Conservation (phyloP, 2,113 vertebrate genomes). For the Dicentrarchus labrax region DNA sequence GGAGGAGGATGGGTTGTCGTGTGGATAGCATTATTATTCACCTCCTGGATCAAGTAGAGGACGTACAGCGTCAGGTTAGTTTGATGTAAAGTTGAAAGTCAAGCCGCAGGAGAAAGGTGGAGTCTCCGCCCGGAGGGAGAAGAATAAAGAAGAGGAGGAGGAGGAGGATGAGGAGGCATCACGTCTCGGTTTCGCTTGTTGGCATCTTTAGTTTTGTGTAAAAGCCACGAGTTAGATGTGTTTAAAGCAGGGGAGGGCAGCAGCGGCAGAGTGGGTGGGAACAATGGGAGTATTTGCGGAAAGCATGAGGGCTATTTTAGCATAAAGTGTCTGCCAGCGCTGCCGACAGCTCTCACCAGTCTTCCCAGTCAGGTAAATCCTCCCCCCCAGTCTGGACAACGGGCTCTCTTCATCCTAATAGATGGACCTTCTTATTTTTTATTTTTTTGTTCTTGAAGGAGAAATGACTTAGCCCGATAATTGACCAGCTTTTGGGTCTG, state of each 20-base stretch:
- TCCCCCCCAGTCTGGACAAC: neutral
- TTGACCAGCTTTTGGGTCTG: neutral
- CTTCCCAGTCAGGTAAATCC: conserved; percentile 58
- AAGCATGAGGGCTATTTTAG: conserved; percentile 33
- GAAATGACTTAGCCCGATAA: conserved; percentile 3
- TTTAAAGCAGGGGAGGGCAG: conserved; percentile 43
- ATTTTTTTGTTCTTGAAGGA: neutral
- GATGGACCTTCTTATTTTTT: neutral
- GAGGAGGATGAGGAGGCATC: conserved; percentile 64
- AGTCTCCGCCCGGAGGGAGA: conserved; percentile 57
- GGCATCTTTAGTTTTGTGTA: conserved; percentile 18
- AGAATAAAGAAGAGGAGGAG: conserved; percentile 56
- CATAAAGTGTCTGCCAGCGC: conserved; percentile 35
- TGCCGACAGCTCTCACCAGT: conserved; percentile 47
- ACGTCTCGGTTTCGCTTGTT: conserved; percentile 22
- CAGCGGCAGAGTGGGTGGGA: conserved; percentile 62
- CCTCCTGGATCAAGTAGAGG: conserved; percentile 1
- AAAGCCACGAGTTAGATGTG: conserved; percentile 33
- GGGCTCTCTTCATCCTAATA: neutral
- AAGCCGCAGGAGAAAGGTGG: conserved; percentile 50
- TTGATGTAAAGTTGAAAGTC: conserved; percentile 70
- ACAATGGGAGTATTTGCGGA: conserved; percentile 62
- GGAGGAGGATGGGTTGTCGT: conserved; percentile 43
- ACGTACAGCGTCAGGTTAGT: conserved; percentile 19
- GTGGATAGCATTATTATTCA: conserved; percentile 17